A percentile compares a stretch with the other conserved stretches of the same genome.
These are phyloP conservation scores for Branchellion lobata DNA, from an alignment of 2,888 invertebrate genomes.

Conservation along the genomic window DNA sequence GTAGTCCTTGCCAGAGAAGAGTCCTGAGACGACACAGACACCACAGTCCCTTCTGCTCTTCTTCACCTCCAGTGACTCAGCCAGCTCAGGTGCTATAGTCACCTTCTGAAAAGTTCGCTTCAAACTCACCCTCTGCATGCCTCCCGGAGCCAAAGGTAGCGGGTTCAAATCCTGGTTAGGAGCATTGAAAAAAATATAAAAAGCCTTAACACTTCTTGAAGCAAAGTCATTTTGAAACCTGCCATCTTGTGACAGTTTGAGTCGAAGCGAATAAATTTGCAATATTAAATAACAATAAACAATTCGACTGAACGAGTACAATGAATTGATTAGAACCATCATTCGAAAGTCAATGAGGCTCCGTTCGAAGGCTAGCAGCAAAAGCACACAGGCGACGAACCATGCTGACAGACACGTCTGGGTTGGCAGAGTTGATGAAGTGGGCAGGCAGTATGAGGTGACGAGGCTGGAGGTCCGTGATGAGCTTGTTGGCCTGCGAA, in stretches of 20 bases:
- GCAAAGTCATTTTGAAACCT: too few relatives aligned
- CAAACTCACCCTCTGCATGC: not conserved
- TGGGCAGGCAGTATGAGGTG: not conserved
- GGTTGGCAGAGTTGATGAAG: not conserved
- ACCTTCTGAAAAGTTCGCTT: slow-evolving; percentile 3
- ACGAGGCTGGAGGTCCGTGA: not conserved
- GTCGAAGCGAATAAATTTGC: too few relatives aligned
- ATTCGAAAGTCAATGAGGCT: too few relatives aligned
- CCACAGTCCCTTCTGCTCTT: not conserved
- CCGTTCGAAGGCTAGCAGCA: too few relatives aligned
- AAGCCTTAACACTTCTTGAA: not conserved
- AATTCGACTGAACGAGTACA: too few relatives aligned
- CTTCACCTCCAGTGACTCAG: not conserved
- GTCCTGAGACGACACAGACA: not conserved
- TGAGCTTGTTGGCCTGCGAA: slow-evolving; percentile 1
- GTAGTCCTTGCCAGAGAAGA: slow-evolving; percentile 3
- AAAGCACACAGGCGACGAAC: too few relatives aligned
- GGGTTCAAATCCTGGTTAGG: slow-evolving; percentile 21
- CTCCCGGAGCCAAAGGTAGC: not conserved
- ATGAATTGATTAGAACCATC: too few relatives aligned
- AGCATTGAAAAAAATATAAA: not conserved
- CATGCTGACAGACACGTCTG: not conserved
- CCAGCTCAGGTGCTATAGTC: not conserved
- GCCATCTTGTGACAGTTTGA: too few relatives aligned
- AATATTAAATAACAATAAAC: too few relatives aligned